Evolutionary conservation across 2,797 vertebrate species (phyloP).

Genomic region (Acipenser oxyrinchus): DNA sequence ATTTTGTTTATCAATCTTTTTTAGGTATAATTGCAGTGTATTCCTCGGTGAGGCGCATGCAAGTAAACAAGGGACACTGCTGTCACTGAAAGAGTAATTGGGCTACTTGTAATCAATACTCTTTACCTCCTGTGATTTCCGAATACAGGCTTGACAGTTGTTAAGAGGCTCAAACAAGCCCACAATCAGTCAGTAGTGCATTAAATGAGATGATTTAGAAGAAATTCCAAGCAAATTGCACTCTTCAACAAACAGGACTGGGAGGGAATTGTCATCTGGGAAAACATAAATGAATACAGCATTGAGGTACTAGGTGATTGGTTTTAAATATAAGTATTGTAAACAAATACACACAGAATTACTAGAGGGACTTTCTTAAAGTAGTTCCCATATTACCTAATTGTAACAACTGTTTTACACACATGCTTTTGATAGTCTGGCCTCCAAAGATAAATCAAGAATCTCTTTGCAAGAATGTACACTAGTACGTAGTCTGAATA

Average conservation of each 20-base stretch:
- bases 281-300: not conserved
- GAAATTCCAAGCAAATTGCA: not conserved
- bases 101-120: not conserved
- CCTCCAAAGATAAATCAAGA: not conserved
- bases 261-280: not conserved
- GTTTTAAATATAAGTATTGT: not conserved
- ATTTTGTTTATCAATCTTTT: no score
- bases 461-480: not conserved
- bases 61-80: not conserved
- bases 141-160: not conserved
- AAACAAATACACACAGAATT: not conserved
- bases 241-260: not conserved
- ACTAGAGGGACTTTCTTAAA: not conserved
- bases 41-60: not conserved
- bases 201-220: slow-evolving; percentile 1
- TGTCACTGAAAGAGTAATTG: not conserved
- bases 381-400: not conserved
- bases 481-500: not conserved
- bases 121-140: not conserved
- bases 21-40: no score
- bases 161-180: not conserved
- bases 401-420: not conserved
- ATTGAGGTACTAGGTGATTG: not conserved
- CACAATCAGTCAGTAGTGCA: not conserved
- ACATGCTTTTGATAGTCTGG: not conserved